Base-by-base conservation (phyloP, 2,888 invertebrate species). In the Polia nebulosa region DNA sequence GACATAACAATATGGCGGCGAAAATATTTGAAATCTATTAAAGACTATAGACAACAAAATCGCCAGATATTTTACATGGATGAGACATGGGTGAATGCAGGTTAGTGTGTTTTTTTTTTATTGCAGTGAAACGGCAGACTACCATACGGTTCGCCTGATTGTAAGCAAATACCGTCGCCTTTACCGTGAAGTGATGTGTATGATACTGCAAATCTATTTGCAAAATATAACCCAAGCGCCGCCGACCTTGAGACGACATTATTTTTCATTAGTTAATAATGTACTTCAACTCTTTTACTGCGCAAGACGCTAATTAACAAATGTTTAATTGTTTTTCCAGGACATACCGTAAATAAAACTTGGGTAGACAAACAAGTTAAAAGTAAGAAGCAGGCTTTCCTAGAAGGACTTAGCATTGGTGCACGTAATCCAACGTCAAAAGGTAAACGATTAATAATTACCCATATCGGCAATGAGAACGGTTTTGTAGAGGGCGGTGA, bases 401-500 rank as follows among this genome's bases (percentile, higher is more conserved):
- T 47, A 70, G n/a, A 62, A 45, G 74, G 75, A 45, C 52, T 66
- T 32, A 45, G 53, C 36, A 59, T 36, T n/a, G 59, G 59, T 58
- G 66, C 65, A 45, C 41, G 34, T 41, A 65, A 58, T 34, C 65
- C 65, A 34, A 65, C 65, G 41, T 66, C 65, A 53, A 79, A 78
- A 64, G 77, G 81, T 39, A 80, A 72, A 73, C 64, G 78, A 27
- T 51, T 83, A 32, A 77, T 80, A 25, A 60, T 81, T 13, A 63
- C 61, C 34, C 70, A 80, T 60, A 81, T 78, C 29, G 78, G 79
- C 17, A 75, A 73, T 47, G n/a, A n/a, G n/a, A n/a, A n/a, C n/a
- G n/a, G n/a, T n/a, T n/a, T n/a, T n/a, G n/a, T n/a, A n/a, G n/a
- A n/a, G n/a, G n/a, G n/a, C n/a, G n/a, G n/a, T n/a, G n/a, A n/a